Evolutionary conservation across 2,113 vertebrate genomes (phyloP).

Genomic region (Helogale parvula): DNA sequence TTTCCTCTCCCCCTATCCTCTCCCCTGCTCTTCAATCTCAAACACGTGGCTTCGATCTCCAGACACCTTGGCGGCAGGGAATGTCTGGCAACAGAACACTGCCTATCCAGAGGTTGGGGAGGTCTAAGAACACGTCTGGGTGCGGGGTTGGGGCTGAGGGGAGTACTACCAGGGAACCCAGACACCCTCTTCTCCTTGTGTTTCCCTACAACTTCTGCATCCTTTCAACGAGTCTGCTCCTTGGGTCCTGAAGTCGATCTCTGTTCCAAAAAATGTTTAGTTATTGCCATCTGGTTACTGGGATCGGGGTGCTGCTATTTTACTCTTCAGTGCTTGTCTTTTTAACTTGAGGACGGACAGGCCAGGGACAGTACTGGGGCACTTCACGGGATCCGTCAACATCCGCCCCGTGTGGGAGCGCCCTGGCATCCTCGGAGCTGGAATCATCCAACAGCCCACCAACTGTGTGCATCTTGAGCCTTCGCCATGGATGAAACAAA

Average conservation of each 20-base stretch:
- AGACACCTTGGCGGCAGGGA: background rate
- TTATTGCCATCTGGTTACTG: background rate
- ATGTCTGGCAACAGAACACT: background rate
- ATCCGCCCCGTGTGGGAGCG: background rate
- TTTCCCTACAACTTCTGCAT: background rate
- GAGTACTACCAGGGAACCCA: background rate
- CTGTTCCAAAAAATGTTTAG: background rate
- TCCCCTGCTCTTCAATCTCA: background rate
- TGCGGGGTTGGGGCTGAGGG: background rate
- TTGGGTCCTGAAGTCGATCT: background rate
- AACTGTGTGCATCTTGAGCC: background rate
- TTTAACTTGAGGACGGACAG: background rate
- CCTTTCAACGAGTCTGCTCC: background rate
- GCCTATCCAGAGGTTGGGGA: background rate
- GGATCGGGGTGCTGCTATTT: fast-evolving
- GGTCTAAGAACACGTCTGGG: background rate
- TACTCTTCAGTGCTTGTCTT: background rate
- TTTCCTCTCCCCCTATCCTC: background rate
- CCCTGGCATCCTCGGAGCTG: too few species aligned
- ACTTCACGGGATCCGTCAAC: background rate
- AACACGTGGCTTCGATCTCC: background rate
- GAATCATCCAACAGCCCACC: too few species aligned
- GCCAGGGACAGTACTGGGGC: too few species aligned
- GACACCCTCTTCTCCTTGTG: background rate
- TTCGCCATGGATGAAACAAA: background rate